Conservation (phyloP, 1,140 invertebrate species). For the Drosophila nannoptera region DNA sequence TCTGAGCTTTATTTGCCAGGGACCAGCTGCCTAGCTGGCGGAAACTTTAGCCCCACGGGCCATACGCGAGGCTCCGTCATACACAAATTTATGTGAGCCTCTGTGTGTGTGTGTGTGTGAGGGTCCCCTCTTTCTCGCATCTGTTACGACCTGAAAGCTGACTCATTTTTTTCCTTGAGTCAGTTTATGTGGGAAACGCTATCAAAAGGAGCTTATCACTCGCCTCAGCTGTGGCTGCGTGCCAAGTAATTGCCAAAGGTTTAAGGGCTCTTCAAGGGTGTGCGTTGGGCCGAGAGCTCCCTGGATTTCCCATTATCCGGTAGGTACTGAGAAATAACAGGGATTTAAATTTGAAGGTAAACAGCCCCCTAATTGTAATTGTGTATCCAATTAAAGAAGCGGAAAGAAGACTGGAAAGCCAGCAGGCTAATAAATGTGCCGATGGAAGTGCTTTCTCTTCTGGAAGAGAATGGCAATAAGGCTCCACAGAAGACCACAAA, state of each 20-base stretch:
- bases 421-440: too few relatives aligned
- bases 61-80: constrained; percentile 1
- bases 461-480: too few relatives aligned
- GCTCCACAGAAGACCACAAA: neutral
- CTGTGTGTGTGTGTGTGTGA: constrained; percentile 11
- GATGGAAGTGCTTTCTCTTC: too few relatives aligned
- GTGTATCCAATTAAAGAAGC: too few relatives aligned
- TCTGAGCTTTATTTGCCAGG: constrained; percentile 71
- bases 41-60: constrained; percentile 27
- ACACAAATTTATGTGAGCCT: neutral
- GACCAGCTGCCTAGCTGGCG: constrained; percentile 38
- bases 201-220: constrained; percentile 52
- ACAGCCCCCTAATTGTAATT: too few relatives aligned
- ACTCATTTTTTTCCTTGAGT: constrained; percentile 20
- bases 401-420: too few relatives aligned
- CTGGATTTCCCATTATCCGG: too few relatives aligned
- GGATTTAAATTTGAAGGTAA: too few relatives aligned
- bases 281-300: neutral
- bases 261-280: constrained; percentile 42
- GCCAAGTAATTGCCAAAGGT: constrained; percentile 52
- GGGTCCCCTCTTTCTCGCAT: constrained; percentile 41
- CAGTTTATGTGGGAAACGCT: constrained; percentile 31
- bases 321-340: too few relatives aligned
- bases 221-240: constrained; percentile 43
- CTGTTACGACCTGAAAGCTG: constrained; percentile 32